phyloP scores from a whole-genome alignment of 2,797 vertebrate genomes.

The Thaleichthys pacificus region DNA sequence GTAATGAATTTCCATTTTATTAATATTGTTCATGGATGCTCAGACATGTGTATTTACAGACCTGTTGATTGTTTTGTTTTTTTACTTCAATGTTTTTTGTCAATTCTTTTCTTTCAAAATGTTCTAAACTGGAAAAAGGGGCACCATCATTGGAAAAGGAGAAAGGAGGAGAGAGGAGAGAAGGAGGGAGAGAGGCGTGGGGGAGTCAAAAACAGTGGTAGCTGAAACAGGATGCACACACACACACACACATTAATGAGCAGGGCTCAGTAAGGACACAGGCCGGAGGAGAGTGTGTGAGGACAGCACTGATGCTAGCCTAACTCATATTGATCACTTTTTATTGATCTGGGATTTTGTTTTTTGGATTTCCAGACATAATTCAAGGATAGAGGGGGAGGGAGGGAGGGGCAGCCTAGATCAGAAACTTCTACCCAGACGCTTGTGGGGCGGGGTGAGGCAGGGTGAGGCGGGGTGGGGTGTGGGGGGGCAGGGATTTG shows the following conservation, averaged over 20 bases:
- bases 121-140: constrained; percentile 84
- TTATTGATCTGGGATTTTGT: no score
- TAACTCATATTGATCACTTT: no score
- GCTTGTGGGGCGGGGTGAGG: no score
- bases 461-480: no score
- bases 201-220: constrained; percentile 47
- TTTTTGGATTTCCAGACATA: no score
- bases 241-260: constrained; percentile 5
- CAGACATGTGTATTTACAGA: constrained; percentile 99
- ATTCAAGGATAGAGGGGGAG: no score
- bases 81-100: constrained; percentile 72
- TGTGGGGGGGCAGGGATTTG: no score
- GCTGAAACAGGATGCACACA: constrained; percentile 48
- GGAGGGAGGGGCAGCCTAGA: no score
- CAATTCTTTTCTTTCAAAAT: constrained; percentile 60
- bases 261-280: background rate
- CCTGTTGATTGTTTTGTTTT: constrained; percentile 82
- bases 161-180: background rate
- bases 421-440: no score
- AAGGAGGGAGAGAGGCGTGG: constrained; percentile 13
- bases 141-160: constrained; percentile 66
- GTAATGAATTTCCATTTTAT: constrained; percentile 80
- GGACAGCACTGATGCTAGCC: no score
- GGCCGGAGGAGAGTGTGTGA: no score
- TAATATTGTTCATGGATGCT: constrained; percentile 98